A percentile compares a stretch with the other conserved stretches of the same genome.
phyloP scores from a whole-genome alignment of 2,113 vertebrate species.

The Cebus imitator region DNA sequence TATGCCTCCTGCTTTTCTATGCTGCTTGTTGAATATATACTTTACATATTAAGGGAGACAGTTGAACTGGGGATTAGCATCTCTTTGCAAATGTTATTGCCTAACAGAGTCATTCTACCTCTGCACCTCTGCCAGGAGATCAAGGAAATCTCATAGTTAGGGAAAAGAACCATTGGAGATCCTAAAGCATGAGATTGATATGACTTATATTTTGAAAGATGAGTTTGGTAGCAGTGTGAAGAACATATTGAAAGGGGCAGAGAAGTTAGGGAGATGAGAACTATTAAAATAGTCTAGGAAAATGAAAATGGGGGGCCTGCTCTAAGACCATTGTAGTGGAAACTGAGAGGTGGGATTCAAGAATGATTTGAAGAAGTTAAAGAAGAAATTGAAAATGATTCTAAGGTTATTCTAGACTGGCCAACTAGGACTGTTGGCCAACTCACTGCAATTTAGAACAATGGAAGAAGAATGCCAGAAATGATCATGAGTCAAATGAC shows the following conservation, averaged over 20 bases:
- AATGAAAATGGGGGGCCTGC: neutral
- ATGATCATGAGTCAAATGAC: neutral
- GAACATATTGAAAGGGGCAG: neutral
- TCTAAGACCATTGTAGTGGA: neutral
- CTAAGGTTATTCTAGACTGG: neutral
- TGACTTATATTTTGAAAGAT: neutral
- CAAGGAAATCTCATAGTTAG: neutral
- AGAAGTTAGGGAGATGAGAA: neutral
- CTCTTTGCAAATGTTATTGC: neutral
- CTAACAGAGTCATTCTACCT: neutral
- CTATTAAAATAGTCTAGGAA: neutral
- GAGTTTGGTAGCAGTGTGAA: neutral
- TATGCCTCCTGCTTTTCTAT: neutral
- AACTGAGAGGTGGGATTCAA: neutral
- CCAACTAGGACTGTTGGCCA: neutral
- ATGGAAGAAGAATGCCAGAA: neutral
- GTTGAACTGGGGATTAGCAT: neutral
- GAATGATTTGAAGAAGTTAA: neutral
- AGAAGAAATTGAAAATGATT: neutral
- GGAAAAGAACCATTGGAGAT: neutral
- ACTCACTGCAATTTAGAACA: neutral
- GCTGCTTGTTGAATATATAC: neutral
- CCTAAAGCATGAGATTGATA: neutral
- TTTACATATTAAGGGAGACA: neutral
- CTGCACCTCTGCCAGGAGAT: neutral